Base-by-base conservation (phyloP, 2,797 vertebrate genomes). In the Pipistrellus pipistrellus region DNA sequence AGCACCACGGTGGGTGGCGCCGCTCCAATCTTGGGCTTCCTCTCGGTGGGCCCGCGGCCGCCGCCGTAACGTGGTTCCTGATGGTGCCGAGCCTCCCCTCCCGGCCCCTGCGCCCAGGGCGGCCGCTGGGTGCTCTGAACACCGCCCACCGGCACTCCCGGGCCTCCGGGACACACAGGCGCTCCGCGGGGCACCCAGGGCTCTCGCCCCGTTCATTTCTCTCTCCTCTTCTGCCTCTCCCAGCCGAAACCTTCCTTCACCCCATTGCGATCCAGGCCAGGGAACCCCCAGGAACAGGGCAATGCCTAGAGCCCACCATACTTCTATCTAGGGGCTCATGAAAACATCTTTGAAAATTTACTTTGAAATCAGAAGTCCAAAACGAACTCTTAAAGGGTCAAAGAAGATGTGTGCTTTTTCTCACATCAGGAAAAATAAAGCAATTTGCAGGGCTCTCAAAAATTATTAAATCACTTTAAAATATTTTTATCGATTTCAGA, bases 291-390 rank as follows among this genome's bases (percentile, higher is more conserved):
- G 64, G 10, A 2, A 48, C 0, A 3, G 32, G 82, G 48, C 17
- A 48, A 57, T 30, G 75, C 38, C 68, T 68, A 27, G 23, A 80
- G 48, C 38, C 4, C 20, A 64, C 6, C 1, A 13, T 44, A 35
- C 23, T 55, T 53, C 68, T 25, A 30, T 53, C 68, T 25, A n/a
- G 35, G n/a, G 80, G 57, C 10, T 69, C 53, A 12, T 81, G 82
- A 76, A 44, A 88, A 57, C 30, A 6, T 88, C 78, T 88, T 20
- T 41, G 51, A 85, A 11, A 44, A 11, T 68, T 81, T 46, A 69
- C 84, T 88, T 88, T 75, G 68, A 92, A 72, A 72, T 73, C 55
- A 72, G 75, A 86, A 82, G 15, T 66, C 38, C 64, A 84, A 62
- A 38, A n/a, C 27, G 13, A 76, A 83, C 44, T 57, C 44, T 71